Evolutionary conservation across 1,140 invertebrate species (phyloP), one percentile per base, ranked within the genome.

Genomic region (Stenopsyche tienmushanensis): DNA sequence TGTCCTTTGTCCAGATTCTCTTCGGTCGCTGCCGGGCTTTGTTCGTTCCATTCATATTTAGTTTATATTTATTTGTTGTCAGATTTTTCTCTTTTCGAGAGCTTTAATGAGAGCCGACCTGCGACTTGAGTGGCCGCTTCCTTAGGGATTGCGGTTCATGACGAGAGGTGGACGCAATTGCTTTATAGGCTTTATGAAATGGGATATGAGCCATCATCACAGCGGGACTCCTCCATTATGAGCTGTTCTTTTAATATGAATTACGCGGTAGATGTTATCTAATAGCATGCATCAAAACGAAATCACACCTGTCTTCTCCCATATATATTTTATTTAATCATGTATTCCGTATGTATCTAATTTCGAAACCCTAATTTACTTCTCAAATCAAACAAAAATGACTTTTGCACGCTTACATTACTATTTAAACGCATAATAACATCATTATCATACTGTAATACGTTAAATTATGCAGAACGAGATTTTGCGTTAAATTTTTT

Each of bases 91-190:
- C 18, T 29, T 39, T 57, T 39, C 26, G 15, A 18, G 17, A 47
- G 18, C 3, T 5, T 8, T 7, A 7, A 9, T 47, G 44, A 5
- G 5, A 7, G n/a, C 13, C 29, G 29, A 7, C 29, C 29, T 13
- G 5, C 29, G 52, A 13, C 23, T 58, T 20, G 21, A 58, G 55
- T 58, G 55, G 55, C 39, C 39, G 20, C 39, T 58, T 58, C 55
- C 55, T 58, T n/a, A 7, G 34, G 39, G 2, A 44, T 34, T 13
- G 55, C 17, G 39, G n/a, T n/a, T n/a, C n/a, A n/a, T n/a, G n/a
- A n/a, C n/a, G n/a, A n/a, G n/a, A n/a, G n/a, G n/a, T n/a, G 44
- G 10, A 15, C 44, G 17, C 8, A 20, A 47, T 47, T 47, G 44
- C 44, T 47, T 47, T 18, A 47, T 47, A 29, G 17, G 39, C 55